These are phyloP conservation scores for Ephialtes manifestator DNA, from an alignment of 2,888 invertebrate genomes.

Conservation along the genomic window DNA sequence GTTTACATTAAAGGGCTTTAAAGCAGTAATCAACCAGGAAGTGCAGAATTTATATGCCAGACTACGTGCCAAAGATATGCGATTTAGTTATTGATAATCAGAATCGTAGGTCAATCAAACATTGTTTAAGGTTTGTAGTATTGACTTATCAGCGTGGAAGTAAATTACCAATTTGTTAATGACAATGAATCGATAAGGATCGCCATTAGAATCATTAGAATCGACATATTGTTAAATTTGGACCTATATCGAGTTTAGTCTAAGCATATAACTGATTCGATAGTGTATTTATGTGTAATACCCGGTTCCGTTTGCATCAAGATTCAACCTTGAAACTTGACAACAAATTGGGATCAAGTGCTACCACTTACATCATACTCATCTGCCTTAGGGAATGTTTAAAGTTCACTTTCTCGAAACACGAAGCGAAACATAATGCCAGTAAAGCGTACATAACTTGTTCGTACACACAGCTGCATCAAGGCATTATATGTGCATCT, in stretches of 20 bases:
- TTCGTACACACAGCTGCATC: not conserved
- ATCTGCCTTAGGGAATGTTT: not conserved
- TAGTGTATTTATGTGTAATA: not conserved
- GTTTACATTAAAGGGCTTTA: not conserved
- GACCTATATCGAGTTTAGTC: not conserved
- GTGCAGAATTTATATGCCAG: not conserved
- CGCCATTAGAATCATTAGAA: not conserved
- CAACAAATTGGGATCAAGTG: constrained; percentile 1
- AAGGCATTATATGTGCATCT: constrained; percentile 11
- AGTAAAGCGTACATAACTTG: not conserved
- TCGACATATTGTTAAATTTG: not conserved
- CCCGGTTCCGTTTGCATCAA: not conserved
- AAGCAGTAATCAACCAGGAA: not conserved
- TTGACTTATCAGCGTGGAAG: not conserved
- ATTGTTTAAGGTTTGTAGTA: not conserved
- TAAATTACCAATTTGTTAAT: not conserved
- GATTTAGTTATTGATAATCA: not conserved
- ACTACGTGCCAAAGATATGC: not conserved
- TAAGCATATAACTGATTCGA: not conserved
- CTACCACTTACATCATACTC: not conserved
- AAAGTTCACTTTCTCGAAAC: not conserved
- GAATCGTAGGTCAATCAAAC: not conserved
- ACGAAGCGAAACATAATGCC: not conserved
- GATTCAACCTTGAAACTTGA: not conserved
- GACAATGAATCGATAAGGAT: not conserved